These are phyloP conservation scores for Melanocharis versteri DNA, from an alignment of 2,113 vertebrate genomes.

Conservation along the genomic window DNA sequence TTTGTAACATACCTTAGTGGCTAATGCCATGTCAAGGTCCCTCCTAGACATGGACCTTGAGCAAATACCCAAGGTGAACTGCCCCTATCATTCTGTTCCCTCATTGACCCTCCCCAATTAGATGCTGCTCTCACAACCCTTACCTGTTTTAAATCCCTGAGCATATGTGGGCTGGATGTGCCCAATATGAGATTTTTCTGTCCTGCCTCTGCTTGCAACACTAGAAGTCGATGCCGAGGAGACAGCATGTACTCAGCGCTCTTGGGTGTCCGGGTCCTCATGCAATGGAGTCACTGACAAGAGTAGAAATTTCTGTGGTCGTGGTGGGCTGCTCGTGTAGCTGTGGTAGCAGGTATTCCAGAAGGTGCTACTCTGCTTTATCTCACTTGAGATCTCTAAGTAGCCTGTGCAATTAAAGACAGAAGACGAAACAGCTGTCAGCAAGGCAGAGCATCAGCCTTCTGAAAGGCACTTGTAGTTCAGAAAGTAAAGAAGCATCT, in stretches of 20 bases:
- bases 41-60: neutral
- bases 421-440: neutral
- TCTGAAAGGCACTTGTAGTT: neutral
- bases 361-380: neutral
- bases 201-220: neutral
- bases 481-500: neutral
- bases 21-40: neutral
- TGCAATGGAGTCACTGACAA: rapidly evolving
- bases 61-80: neutral
- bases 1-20: too few relatives aligned
- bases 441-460: neutral
- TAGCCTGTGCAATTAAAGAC: neutral
- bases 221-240: rapidly evolving
- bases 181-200: too few relatives aligned
- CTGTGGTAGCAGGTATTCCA: neutral
- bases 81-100: neutral
- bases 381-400: neutral
- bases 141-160: neutral
- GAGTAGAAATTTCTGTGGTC: rapidly evolving
- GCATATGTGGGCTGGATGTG: neutral
- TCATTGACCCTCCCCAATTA: rapidly evolving
- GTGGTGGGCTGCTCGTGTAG: neutral
- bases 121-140: neutral
- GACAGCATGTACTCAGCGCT: rapidly evolving
- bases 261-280: rapidly evolving